Conservation (phyloP, 2,797 vertebrate genomes). For the Melanotaenia trifasciata region DNA sequence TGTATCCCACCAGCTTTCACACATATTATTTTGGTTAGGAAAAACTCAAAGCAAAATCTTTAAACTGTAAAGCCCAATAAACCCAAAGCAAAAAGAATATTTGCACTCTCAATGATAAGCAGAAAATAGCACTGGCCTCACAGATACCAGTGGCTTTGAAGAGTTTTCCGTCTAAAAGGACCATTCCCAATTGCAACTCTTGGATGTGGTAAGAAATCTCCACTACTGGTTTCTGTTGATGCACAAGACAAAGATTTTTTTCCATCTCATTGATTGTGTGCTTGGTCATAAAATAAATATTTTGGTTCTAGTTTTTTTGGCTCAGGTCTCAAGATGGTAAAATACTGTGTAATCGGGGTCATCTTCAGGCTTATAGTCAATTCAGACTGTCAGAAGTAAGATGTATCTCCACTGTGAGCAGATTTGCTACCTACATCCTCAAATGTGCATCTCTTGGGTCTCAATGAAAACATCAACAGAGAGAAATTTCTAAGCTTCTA, state of each 20-base stretch:
- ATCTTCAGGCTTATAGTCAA: not conserved
- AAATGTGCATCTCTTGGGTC: conserved; percentile 16
- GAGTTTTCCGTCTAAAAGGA: not conserved
- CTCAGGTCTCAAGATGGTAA: not conserved
- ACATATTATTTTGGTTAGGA: not conserved
- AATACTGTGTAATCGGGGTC: not conserved
- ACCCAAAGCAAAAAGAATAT: not conserved
- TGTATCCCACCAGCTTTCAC: conserved; percentile 15
- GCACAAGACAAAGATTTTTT: too few relatives aligned
- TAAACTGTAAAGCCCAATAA: not conserved
- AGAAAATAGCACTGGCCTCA: not conserved
- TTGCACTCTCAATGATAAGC: too few relatives aligned
- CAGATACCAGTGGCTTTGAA: not conserved
- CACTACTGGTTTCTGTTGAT: too few relatives aligned
- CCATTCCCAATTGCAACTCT: not conserved
- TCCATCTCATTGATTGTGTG: too few relatives aligned
- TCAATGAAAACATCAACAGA: not conserved
- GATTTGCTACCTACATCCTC: not conserved
- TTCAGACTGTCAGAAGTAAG: not conserved
- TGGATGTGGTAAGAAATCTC: not conserved
- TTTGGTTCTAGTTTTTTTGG: too few relatives aligned
- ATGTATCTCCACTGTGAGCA: not conserved
- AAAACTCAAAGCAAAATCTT: not conserved
- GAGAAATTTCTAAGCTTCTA: not conserved
- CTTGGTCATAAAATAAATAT: too few relatives aligned